Conservation (phyloP, 53 echinoderm and acorn worm species). For the Crossaster papposus region DNA sequence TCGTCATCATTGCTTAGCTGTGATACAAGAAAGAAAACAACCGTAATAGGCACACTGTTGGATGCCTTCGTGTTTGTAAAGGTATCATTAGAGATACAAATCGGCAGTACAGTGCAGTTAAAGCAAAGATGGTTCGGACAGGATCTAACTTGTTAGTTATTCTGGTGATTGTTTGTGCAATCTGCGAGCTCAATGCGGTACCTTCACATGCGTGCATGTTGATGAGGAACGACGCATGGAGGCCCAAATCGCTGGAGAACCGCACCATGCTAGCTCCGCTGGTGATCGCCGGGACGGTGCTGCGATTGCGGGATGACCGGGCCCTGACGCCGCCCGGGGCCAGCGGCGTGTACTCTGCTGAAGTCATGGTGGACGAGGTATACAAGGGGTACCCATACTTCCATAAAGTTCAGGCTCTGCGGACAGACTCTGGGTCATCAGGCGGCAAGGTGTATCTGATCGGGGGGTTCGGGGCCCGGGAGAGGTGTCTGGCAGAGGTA, state of each 20-base stretch:
- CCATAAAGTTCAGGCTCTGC: constrained; percentile 23
- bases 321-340: constrained; percentile 37
- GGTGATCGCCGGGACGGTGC: constrained; percentile 49
- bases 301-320: constrained; percentile 17
- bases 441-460: constrained; percentile 39
- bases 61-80: background rate
- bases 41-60: background rate
- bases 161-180: constrained; percentile 3
- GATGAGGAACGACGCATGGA: constrained; percentile 39
- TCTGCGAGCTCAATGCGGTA: background rate
- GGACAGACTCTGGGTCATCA: background rate
- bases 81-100: background rate
- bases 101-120: background rate
- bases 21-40: background rate
- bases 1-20: background rate
- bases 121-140: constrained; percentile 14
- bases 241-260: constrained; percentile 46
- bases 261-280: constrained; percentile 37
- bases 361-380: constrained; percentile 40
- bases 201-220: constrained; percentile 27
- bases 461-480: constrained; percentile 41
- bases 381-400: constrained; percentile 61
- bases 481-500: constrained; percentile 44
- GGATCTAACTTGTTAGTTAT: background rate
- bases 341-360: constrained; percentile 52